Conservation (phyloP, 2,888 invertebrate species). For the Drosophila lacicola region DNA sequence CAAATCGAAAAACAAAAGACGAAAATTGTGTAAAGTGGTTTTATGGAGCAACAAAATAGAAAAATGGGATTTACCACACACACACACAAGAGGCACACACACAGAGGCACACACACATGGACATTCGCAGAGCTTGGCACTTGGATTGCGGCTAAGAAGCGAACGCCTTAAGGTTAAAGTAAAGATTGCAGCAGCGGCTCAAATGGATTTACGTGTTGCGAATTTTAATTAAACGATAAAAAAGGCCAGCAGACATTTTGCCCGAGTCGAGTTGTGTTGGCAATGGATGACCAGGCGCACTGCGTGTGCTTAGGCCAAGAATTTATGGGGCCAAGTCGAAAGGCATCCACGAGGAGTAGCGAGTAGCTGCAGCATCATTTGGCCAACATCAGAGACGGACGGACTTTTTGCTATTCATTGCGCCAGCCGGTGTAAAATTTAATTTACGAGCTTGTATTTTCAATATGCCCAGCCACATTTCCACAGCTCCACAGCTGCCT, state of each 20-base stretch:
- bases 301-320: conserved; percentile 78
- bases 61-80: conserved; percentile 79
- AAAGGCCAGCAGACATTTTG: conserved; percentile 65
- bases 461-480: conserved; percentile 53
- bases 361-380: conserved; percentile 60
- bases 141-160: conserved; percentile 55
- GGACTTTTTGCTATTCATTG: conserved; percentile 70
- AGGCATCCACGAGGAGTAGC: conserved; percentile 9
- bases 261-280: conserved; percentile 26
- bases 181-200: conserved; percentile 80
- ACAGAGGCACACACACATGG: not conserved
- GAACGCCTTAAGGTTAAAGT: conserved; percentile 79
- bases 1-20: conserved; percentile 80
- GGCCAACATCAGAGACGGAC: conserved; percentile 45
- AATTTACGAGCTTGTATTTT: conserved; percentile 79
- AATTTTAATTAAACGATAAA: conserved; percentile 82
- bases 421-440: conserved; percentile 75
- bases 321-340: conserved; percentile 65
- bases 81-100: conserved; percentile 31
- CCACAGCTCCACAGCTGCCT: conserved; percentile 10
- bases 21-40: conserved; percentile 82
- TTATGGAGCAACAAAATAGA: conserved; percentile 81
- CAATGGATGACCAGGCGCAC: conserved; percentile 77
- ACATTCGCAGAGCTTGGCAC: conserved; percentile 25
- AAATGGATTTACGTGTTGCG: conserved; percentile 82